Conservation (phyloP, 2,113 vertebrate genomes). For the Prochilodus magdalenae region DNA sequence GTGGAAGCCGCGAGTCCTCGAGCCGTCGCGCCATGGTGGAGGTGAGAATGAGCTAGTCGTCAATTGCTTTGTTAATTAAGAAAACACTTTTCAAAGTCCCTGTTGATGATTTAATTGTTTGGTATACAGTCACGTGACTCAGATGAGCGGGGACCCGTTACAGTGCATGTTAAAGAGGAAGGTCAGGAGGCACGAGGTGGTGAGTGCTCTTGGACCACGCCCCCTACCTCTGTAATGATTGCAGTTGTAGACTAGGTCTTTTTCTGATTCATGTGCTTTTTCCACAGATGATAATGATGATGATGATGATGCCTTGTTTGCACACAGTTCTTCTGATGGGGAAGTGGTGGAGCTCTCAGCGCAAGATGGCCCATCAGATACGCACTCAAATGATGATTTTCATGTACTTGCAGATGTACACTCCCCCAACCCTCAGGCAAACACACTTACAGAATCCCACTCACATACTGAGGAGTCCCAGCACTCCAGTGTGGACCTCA, state of each 20-base stretch:
- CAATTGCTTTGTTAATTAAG: neutral
- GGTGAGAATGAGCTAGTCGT: neutral
- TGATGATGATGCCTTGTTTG: neutral
- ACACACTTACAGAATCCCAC: slow-evolving; percentile 41
- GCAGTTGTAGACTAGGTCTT: neutral
- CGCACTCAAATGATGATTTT: slow-evolving; percentile 25
- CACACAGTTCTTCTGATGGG: slow-evolving; percentile 39
- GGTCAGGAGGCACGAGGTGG: slow-evolving; percentile 28
- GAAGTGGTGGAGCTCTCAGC: slow-evolving; percentile 38
- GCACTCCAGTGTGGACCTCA: slow-evolving; percentile 48
- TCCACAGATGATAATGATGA: slow-evolving; percentile 41
- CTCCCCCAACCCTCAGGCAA: slow-evolving; percentile 41
- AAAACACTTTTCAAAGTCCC: neutral
- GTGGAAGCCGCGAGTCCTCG: slow-evolving; percentile 21
- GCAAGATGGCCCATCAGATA: slow-evolving; percentile 14
- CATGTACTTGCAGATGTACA: slow-evolving; percentile 13
- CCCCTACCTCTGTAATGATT: neutral
- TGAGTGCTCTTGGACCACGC: neutral
- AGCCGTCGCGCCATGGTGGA: slow-evolving; percentile 5
- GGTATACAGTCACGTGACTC: slow-evolving; percentile 39
- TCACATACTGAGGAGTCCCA: slow-evolving; percentile 47
- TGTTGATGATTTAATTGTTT: slow-evolving; percentile 9
- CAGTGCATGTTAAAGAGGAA: slow-evolving; percentile 55
- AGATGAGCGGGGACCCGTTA: slow-evolving; percentile 34
- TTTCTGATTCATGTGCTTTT: slow-evolving; percentile 14